These are phyloP conservation scores for Aleadryas rufinucha DNA, from an alignment of 2,113 vertebrate genomes.

Conservation along the genomic window DNA sequence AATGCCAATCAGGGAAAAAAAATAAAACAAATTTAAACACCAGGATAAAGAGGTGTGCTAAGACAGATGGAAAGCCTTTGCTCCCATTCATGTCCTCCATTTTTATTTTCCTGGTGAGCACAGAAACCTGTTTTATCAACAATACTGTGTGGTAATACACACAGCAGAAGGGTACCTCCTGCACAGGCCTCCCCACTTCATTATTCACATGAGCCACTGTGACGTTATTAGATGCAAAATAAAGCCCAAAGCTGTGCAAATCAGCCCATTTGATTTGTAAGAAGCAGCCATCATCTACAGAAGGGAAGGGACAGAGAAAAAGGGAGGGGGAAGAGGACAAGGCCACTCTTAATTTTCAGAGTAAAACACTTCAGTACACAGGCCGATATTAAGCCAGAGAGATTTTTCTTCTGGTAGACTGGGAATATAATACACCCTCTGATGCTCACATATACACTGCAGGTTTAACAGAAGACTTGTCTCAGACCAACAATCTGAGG, in stretches of 20 bases:
- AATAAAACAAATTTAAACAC: not conserved
- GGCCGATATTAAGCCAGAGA: not conserved
- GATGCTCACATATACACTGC: not conserved
- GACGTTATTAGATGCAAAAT: not conserved
- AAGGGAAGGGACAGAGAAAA: not conserved
- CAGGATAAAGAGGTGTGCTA: not conserved
- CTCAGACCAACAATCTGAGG: not conserved
- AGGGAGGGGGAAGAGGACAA: not conserved
- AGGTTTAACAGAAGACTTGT: not conserved
- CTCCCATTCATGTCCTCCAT: not conserved
- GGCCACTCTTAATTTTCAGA: not conserved
- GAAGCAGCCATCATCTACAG: not conserved
- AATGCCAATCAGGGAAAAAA: not conserved
- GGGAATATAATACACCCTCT: not conserved
- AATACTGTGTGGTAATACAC: not conserved
- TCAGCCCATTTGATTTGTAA: not conserved
- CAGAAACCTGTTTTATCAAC: not conserved
- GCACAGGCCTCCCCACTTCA: fast-evolving
- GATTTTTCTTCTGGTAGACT: not conserved
- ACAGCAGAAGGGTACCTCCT: not conserved
- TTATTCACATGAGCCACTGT: not conserved
- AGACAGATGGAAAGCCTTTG: constrained; percentile 30
- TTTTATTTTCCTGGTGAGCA: not conserved
- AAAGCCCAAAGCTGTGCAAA: not conserved
- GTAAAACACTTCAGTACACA: not conserved